phyloP scores from a whole-genome alignment of 2,113 vertebrate species.

The Syngnathoides biaculeatus region DNA sequence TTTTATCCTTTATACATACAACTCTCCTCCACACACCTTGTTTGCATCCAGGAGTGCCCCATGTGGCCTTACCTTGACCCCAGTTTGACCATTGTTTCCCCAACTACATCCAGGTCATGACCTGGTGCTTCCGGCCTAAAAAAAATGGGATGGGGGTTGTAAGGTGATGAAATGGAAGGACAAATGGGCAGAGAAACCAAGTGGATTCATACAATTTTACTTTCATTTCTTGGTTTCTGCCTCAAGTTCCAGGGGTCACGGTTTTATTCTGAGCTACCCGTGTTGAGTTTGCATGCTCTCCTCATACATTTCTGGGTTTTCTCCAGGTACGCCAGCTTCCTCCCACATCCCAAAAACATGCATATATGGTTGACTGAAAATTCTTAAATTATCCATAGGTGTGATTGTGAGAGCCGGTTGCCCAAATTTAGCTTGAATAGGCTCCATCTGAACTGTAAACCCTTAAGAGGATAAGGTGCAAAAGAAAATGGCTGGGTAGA shows the following conservation, averaged over 20 bases:
- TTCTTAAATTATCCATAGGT: too few relatives aligned
- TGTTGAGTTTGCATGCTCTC: too few relatives aligned
- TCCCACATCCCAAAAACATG: too few relatives aligned
- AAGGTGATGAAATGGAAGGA: constrained; percentile 34
- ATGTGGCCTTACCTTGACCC: constrained; percentile 51
- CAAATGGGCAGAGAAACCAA: constrained; percentile 17
- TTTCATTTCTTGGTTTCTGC: background rate
- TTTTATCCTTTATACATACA: background rate
- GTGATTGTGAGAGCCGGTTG: too few relatives aligned
- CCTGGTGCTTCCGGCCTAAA: constrained; percentile 48
- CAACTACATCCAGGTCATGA: constrained; percentile 66
- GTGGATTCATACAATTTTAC: background rate
- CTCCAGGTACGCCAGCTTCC: too few relatives aligned
- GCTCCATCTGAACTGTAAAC: too few relatives aligned
- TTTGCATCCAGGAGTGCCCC: constrained; percentile 18
- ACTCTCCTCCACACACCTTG: background rate
- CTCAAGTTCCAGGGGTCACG: background rate
- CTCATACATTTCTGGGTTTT: too few relatives aligned
- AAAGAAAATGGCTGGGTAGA: too few relatives aligned
- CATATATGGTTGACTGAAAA: too few relatives aligned
- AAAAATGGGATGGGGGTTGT: constrained; percentile 20
- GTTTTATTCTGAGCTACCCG: too few relatives aligned
- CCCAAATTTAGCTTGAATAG: too few relatives aligned
- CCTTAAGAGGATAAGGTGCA: too few relatives aligned
- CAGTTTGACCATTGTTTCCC: constrained; percentile 51